Conservation (phyloP, 2,113 vertebrate genomes). For the Gambusia affinis region DNA sequence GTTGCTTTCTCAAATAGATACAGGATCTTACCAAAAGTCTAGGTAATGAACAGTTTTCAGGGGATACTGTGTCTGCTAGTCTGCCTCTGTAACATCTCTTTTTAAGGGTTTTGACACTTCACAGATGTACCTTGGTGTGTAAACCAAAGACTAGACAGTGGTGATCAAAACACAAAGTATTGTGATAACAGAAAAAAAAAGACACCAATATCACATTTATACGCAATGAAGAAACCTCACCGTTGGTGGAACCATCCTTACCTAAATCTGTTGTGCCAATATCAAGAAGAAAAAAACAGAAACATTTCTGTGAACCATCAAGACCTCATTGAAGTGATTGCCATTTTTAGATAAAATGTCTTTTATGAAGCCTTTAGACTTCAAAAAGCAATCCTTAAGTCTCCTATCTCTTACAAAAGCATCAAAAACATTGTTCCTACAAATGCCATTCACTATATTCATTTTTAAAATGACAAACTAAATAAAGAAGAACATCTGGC, state of each 20-base stretch:
- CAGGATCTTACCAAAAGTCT: background rate
- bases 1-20: background rate
- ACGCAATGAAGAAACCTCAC: conserved; percentile 21
- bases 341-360: background rate
- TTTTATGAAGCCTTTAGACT: background rate
- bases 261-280: conserved; percentile 75
- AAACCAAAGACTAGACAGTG: conserved; percentile 33
- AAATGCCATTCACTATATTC: background rate
- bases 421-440: background rate
- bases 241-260: conserved; percentile 59
- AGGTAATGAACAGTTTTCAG: too few relatives aligned
- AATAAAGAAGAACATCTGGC: too few relatives aligned
- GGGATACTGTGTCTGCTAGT: background rate
- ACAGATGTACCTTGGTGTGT: background rate
- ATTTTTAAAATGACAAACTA: too few relatives aligned
- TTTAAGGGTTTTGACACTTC: background rate
- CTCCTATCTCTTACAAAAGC: background rate
- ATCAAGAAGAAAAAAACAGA: conserved; percentile 54
- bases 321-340: background rate
- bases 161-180: conserved; percentile 57
- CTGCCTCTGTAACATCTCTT: background rate
- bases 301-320: conserved; percentile 15
- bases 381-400: background rate
- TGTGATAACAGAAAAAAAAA: conserved; percentile 27
- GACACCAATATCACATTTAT: conserved; percentile 38